Evolutionary conservation across 2,113 vertebrate genomes (phyloP).

Genomic region (Thamnophis sirtalis): DNA sequence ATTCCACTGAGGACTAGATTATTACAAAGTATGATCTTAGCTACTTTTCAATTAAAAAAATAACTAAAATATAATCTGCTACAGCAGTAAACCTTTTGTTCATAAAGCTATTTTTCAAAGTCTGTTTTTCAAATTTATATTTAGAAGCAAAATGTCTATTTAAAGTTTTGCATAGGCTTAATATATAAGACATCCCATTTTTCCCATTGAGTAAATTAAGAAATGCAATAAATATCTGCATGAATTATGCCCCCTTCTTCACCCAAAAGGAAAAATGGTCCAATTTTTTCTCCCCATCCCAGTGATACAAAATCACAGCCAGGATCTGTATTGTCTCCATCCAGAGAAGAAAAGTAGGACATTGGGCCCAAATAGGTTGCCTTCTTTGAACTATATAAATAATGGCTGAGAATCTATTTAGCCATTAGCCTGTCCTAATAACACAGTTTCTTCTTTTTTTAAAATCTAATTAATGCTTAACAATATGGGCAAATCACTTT

Average conservation of each 20-base stretch:
- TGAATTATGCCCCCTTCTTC: background rate
- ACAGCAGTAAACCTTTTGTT: background rate
- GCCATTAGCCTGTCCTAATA: background rate
- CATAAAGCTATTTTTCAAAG: background rate
- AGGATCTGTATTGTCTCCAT: background rate
- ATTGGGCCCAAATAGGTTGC: background rate
- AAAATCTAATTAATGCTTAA: slow-evolving; percentile 27
- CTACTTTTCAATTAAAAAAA: background rate
- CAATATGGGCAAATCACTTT: slow-evolving; percentile 23
- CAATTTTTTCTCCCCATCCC: background rate
- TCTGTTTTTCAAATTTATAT: background rate
- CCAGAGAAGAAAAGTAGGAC: background rate
- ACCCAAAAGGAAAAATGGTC: background rate
- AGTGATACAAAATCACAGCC: background rate
- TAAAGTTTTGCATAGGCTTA: background rate
- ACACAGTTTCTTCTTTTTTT: background rate
- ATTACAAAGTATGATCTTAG: background rate
- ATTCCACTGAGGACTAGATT: background rate
- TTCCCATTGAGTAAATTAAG: background rate
- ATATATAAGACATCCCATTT: background rate
- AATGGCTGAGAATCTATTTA: background rate
- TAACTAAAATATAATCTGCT: background rate
- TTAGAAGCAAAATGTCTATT: background rate
- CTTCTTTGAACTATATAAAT: background rate
- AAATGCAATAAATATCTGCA: background rate